Base-by-base conservation (phyloP, 2,113 vertebrate genomes). In the Cacatua alba region DNA sequence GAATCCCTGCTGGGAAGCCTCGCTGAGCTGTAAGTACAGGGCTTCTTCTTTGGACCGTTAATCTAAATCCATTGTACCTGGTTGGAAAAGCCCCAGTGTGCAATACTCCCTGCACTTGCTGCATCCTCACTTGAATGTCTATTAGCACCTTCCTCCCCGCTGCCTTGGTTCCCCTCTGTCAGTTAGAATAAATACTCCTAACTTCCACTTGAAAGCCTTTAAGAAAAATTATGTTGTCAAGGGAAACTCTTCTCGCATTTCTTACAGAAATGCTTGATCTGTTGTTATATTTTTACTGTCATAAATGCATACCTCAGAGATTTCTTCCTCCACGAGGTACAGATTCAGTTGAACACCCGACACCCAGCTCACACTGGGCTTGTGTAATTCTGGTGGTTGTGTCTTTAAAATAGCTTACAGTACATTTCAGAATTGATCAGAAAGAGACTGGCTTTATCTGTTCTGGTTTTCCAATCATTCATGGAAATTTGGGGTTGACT, bases 1-100 rank as follows among this genome's bases (percentile, higher is more conserved):
- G 6, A 94, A 44, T 92, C 81, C 86, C 93, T 11, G 35, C 91
- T 63, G 84, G 84, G 91, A 96, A 97, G 41, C 91, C 91, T 92
- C 49, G 3, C 74, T 89, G 86, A 95, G 84, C 89, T 85, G 94
- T 96, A 91, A 97, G 95, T 97, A 95, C 94, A 92, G 96, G 91
- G 88, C 3, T 93, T 93, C 94, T 93, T 90, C 81, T 97, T 88
- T 46, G 86, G 65, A 4, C 79, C 51, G 64, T 90, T 94, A 83
- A 93, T 96, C 86, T 81, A 83, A 86, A 93, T 33, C 90, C 76
- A 64, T 90, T 88, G 92, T 88, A 93, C 62, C 85, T 77, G 85
- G 33, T 6, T 77, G 75, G 93, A 77, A 95, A 97, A 94, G 79
- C 84, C 91, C 80, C 70, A 9, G 29, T 41, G 74, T 93, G 94